Conservation (phyloP, 2,113 vertebrate species). For the Corythaeola cristata region DNA sequence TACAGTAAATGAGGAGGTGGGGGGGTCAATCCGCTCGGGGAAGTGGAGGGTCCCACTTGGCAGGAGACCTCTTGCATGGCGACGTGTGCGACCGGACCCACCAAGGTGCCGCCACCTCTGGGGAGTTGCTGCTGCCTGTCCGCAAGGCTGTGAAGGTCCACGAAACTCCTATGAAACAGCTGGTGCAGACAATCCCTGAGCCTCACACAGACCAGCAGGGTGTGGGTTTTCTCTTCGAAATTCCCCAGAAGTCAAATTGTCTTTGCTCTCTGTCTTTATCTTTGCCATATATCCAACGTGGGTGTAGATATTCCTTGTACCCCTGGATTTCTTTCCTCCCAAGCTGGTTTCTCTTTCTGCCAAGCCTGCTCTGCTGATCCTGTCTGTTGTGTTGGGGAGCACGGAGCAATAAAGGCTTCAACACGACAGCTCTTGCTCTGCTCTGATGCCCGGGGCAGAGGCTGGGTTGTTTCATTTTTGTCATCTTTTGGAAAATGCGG, state of each 20-base stretch:
- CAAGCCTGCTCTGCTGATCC: slow-evolving; percentile 91
- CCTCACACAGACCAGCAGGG: slow-evolving; percentile 75
- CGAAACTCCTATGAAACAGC: slow-evolving; percentile 42
- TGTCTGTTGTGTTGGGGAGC: slow-evolving; percentile 90
- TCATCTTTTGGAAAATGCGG: background rate
- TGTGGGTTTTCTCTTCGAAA: background rate
- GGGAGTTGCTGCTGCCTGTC: slow-evolving; percentile 76
- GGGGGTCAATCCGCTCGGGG: background rate
- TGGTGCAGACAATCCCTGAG: slow-evolving; percentile 77
- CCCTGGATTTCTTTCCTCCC: slow-evolving; percentile 73
- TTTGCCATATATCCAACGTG: background rate
- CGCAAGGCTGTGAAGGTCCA: slow-evolving; percentile 69
- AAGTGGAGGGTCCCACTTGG: background rate
- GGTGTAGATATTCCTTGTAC: slow-evolving; percentile 64
- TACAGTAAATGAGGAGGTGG: background rate
- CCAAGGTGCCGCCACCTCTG: slow-evolving; percentile 64
- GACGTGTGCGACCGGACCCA: background rate
- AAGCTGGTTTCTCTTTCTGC: slow-evolving; percentile 73
- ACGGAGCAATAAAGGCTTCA: slow-evolving; percentile 86
- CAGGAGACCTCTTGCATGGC: background rate
- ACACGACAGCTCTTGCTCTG: background rate
- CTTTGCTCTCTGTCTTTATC: background rate
- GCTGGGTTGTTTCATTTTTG: background rate
- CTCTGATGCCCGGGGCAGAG: background rate
- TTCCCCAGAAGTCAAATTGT: slow-evolving; percentile 26